A percentile compares a stretch with the other conserved stretches of the same genome.
Conservation (phyloP, 1,140 invertebrate species). For the Batillaria attramentaria region DNA sequence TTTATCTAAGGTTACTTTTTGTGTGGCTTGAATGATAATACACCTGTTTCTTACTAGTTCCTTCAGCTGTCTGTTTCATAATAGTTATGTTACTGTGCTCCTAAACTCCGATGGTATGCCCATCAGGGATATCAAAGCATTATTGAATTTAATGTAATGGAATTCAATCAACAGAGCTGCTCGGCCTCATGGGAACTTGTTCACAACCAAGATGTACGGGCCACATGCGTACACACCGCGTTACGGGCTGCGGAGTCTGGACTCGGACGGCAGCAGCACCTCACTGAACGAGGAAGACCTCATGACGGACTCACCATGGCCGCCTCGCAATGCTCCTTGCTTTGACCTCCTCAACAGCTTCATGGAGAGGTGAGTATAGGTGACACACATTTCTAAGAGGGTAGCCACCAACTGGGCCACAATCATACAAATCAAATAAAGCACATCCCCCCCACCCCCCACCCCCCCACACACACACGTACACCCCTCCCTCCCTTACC, state of each 20-base stretch:
- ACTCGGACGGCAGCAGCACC: constrained; percentile 49
- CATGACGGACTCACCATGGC: constrained; percentile 70
- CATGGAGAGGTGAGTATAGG: constrained; percentile 73
- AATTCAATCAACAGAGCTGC: constrained; percentile 46
- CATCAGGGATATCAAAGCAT: neutral
- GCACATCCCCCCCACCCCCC: too few species aligned
- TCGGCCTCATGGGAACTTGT: constrained; percentile 56
- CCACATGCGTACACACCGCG: constrained; percentile 66
- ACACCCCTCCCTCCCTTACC: too few species aligned
- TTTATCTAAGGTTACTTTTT: too few species aligned
- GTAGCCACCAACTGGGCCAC: too few species aligned
- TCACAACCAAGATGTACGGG: constrained; percentile 69
- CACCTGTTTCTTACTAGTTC: neutral
- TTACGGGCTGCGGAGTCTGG: constrained; percentile 60
- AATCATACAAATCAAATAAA: too few species aligned
- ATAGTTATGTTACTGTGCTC: neutral
- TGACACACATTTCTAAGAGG: too few species aligned
- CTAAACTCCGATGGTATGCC: neutral
- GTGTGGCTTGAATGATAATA: neutral
- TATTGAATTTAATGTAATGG: neutral
- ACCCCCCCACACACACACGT: too few species aligned
- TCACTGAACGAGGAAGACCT: constrained; percentile 64
- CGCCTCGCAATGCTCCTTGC: constrained; percentile 68
- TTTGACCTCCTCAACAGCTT: constrained; percentile 71
- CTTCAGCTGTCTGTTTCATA: neutral